Base-by-base conservation (phyloP, 2,888 invertebrate genomes). In the Phania funesta region DNA sequence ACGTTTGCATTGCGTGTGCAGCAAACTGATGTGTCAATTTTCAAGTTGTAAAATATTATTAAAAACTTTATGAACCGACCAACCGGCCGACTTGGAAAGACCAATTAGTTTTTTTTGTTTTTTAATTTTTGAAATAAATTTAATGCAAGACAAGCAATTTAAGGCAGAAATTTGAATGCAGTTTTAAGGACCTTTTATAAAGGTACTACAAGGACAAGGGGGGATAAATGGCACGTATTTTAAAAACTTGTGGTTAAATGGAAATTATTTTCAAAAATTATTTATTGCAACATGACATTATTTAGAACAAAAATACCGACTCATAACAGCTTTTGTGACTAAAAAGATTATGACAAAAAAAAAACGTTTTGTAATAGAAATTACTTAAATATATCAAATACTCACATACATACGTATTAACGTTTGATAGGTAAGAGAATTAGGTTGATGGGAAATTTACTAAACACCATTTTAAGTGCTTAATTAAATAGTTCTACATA, bases 21-120 rank as follows among this genome's bases (percentile, higher is more conserved):
- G n/a, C 32, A 26, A 50, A 20, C 24, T 76, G 68, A 44, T 76
- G 52, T 52, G 44, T 68, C 52, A 68, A 68, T 76, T 76, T 46
- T 32, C 16, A 38, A 38, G 65, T 26, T 35, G 8, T 32, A 24
- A 46, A 50, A 5, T 16, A 38, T 29, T 24, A 24, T 13, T n/a
- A 18, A 35, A 65, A 58, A 58, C 22, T 9, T 35, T 35, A 41
- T 50, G 18, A 71, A 62, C n/a, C 16, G 41, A 41, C 62, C 32
- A 52, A 52, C 7, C 8, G 13, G 20, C 20, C 9, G 26, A 16
- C 24, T 24, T 32, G 35, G 13, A 64, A 26, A 24, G 54, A 56
- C 64, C 56, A 74, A 74, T 74, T 74, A 74, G 56, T 56, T 32
- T 56, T 56, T 74, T n/a, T 44, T n/a, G 26, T 26, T 65, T n/a